Conservation (phyloP, 1,140 invertebrate genomes). For the Hypsibius dujardini region DNA sequence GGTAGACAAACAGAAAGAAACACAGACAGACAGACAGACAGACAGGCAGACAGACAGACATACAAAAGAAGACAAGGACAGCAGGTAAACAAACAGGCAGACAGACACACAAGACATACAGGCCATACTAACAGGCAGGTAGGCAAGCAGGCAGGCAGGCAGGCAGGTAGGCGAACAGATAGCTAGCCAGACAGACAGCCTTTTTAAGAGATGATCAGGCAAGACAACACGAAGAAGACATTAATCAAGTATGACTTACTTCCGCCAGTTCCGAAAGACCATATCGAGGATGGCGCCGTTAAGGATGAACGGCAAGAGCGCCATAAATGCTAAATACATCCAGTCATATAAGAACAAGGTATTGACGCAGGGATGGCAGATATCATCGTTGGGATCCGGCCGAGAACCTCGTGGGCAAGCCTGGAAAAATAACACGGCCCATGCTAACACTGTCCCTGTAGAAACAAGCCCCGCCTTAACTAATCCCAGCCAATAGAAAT, state of each 20-base stretch:
- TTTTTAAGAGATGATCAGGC: background rate
- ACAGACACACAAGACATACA: no score
- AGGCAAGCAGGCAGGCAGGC: no score
- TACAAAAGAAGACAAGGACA: background rate
- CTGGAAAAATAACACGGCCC: background rate
- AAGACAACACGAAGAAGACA: background rate
- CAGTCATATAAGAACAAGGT: constrained; percentile 69
- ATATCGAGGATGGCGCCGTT: constrained; percentile 78
- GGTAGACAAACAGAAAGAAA: background rate
- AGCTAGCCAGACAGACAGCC: background rate
- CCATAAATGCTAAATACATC: constrained; percentile 84
- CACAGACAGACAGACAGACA: background rate
- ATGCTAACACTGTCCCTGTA: no score
- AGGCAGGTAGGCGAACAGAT: background rate
- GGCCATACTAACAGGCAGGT: no score
- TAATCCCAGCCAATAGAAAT: no score
- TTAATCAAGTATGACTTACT: background rate
- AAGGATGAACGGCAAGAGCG: constrained; percentile 56
- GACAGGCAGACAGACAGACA: no score
- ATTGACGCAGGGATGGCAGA: constrained; percentile 57
- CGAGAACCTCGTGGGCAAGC: background rate
- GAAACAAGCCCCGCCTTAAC: no score
- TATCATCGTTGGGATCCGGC: constrained; percentile 19
- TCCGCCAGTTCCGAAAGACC: background rate
- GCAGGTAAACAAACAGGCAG: background rate